Evolutionary conservation across 1,140 invertebrate species (phyloP).

Genomic region (Pseudomyrmex sp.): DNA sequence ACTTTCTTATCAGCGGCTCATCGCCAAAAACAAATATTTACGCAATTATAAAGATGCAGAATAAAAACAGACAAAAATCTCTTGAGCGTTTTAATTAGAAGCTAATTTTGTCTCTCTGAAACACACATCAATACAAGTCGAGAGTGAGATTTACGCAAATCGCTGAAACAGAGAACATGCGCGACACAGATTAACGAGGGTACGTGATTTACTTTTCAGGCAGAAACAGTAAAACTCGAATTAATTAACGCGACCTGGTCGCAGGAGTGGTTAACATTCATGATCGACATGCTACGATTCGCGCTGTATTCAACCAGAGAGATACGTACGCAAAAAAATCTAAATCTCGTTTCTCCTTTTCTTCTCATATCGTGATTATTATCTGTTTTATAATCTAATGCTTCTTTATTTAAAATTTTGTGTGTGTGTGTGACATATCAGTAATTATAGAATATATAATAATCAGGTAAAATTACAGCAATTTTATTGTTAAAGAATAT

Average conservation of each 20-base stretch:
- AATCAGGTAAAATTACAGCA: not conserved
- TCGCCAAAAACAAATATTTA: constrained; percentile 9
- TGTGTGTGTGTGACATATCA: too few relatives aligned
- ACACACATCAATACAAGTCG: not conserved
- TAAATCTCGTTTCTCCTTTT: too few relatives aligned
- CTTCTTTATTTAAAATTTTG: too few relatives aligned
- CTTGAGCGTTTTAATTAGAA: constrained; percentile 19
- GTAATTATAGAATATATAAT: not conserved
- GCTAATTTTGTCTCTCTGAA: constrained; percentile 11
- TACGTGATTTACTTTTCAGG: constrained; percentile 12
- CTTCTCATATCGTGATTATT: not conserved
- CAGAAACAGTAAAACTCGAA: constrained; percentile 40
- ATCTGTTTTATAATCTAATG: not conserved
- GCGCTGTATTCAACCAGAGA: not conserved
- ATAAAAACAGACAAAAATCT: not conserved
- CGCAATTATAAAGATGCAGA: not conserved
- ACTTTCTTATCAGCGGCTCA: not conserved
- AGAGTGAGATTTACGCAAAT: not conserved
- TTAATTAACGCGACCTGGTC: constrained; percentile 48
- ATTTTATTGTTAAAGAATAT: not conserved
- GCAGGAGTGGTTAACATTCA: constrained; percentile 28
- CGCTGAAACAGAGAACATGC: not conserved
- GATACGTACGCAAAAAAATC: not conserved
- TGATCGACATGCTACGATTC: constrained; percentile 11
- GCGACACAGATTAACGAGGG: constrained; percentile 8